Evolutionary conservation across 2,888 invertebrate genomes (phyloP), one percentile per base, ranked within the genome.

Genomic region (Escarpia spicata): DNA sequence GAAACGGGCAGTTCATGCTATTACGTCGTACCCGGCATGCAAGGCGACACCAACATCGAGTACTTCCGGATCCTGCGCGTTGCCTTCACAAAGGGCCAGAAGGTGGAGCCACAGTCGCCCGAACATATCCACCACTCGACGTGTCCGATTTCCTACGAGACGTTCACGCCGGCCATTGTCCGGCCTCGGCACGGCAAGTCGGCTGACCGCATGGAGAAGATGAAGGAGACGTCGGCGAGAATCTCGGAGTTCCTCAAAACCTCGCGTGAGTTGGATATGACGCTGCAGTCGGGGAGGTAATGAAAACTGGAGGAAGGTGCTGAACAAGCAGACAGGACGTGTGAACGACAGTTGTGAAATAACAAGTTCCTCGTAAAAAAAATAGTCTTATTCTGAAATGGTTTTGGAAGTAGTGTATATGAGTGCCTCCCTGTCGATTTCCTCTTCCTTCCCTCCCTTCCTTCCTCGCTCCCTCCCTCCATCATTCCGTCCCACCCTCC

Each of bases 121-220:
- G 91, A 91, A 31, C 91, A 91, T 44, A 2, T 91, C 44, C 44
- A 91, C 91, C 91, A 91, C 31, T 3, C 91, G 37, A 91, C 44
- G 44, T 91, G n/a, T 91, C 94, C 94, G 26, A 94, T 94, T 92
- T 93, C 94, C 43, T 94, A 94, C 93, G 94, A 94, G 92, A 93
- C 93, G 8, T 94, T 94, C 93, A 94, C 93, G 31, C 94, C 94
- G 58, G 94, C 93, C 89, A 92, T 94, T n/a, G 92, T 94, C 26
- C 91, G 90, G 26, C 60, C 92, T 37, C 92, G 92, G 44, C 92
- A 92, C 10, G 90, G 91, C 19, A 93, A 93, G 31, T 89, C 92
- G 52, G 91, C 91, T 8, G 94, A 94, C 45, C 60, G 94, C 6
- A 92, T 94, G 91, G 94, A 94, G 91, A 93, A 91, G 91, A 93